Conservation (phyloP, 2,797 vertebrate species). For the Podarcis lilfordi region DNA sequence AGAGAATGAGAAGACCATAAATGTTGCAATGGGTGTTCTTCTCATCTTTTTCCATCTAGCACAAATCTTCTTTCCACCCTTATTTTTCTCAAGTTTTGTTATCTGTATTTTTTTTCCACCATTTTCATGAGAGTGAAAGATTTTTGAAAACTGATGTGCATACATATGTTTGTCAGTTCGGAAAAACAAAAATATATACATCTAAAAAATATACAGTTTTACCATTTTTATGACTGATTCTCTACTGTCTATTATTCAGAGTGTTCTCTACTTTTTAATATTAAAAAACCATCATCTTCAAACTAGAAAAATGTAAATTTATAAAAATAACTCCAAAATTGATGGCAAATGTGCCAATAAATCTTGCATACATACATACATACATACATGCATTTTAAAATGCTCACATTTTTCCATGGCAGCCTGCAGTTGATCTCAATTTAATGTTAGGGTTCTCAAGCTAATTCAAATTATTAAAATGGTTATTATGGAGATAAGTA, state of each 20-base stretch:
- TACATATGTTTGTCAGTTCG: neutral
- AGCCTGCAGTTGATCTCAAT: conserved; percentile 9
- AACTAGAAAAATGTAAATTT: neutral
- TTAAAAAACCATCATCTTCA: neutral
- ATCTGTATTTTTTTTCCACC: neutral
- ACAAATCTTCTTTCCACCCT: conserved; percentile 4
- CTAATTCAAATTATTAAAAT: conserved; percentile 23
- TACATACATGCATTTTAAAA: conserved; percentile 15
- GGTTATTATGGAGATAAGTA: conserved; percentile 33
- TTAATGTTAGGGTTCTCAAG: neutral
- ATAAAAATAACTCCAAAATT: neutral
- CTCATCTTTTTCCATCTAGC: neutral
- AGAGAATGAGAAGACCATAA: too few relatives aligned
- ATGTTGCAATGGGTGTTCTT: neutral
- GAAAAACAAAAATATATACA: neutral
- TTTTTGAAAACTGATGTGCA: neutral
- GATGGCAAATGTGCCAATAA: neutral
- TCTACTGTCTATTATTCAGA: neutral
- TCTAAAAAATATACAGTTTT: neutral
- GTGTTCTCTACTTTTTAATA: neutral
- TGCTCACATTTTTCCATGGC: neutral
- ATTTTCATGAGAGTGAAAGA: neutral
- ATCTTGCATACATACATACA: conserved; percentile 21
- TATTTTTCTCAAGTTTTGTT: conserved; percentile 1
- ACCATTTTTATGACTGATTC: neutral